These are phyloP conservation scores for Anoplopoma fimbria DNA, from an alignment of 2,113 vertebrate genomes.

Conservation along the genomic window DNA sequence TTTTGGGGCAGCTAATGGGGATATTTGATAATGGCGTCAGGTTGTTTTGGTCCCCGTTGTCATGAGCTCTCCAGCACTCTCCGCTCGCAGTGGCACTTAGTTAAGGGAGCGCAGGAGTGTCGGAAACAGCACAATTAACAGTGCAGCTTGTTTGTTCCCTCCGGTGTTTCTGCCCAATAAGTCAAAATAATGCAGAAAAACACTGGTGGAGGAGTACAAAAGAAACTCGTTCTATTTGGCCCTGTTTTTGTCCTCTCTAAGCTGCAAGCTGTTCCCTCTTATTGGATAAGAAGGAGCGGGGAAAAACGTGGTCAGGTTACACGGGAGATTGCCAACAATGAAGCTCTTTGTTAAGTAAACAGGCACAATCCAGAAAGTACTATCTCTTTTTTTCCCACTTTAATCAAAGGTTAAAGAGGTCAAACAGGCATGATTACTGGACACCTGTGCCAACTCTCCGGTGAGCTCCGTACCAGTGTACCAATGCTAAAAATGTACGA, in stretches of 20 bases:
- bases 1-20: constrained; percentile 64
- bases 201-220: constrained; percentile 19
- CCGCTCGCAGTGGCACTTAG: constrained; percentile 24
- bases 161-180: constrained; percentile 37
- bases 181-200: constrained; percentile 46
- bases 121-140: constrained; percentile 56
- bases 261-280: constrained; percentile 57
- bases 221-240: constrained; percentile 21
- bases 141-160: constrained; percentile 49
- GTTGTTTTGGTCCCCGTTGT: constrained; percentile 60
- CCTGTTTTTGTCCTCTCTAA: constrained; percentile 29
- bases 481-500: no score
- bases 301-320: constrained; percentile 58
- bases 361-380: constrained; percentile 41
- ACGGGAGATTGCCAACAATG: constrained; percentile 59
- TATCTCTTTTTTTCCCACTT: background rate
- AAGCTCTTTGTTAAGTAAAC: constrained; percentile 63
- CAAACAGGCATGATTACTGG: constrained; percentile 62
- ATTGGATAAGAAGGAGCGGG: constrained; percentile 31
- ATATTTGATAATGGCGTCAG: constrained; percentile 68
- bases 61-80: constrained; percentile 14
- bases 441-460: constrained; percentile 69
- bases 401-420: constrained; percentile 64
- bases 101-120: constrained; percentile 39
- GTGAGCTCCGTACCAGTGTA: constrained; percentile 40